Evolutionary conservation across 2,113 vertebrate genomes (phyloP), one percentile per base, ranked within the genome.

Genomic region (Strix uralensis): DNA sequence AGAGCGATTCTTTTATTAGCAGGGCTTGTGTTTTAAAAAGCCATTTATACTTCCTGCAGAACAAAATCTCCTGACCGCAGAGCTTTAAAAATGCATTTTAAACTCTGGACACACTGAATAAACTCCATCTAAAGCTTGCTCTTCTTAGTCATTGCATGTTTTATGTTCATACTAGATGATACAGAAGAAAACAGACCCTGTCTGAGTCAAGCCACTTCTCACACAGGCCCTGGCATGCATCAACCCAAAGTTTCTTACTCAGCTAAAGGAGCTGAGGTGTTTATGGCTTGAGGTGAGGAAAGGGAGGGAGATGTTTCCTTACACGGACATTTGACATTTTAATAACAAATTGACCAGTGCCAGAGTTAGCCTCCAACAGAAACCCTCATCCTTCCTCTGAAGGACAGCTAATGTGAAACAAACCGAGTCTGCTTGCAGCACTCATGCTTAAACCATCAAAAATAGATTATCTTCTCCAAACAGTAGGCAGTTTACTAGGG

Each of bases 401-500:
- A 5, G 42, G 5, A 23, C n/a, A 40, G 5, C 34, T 21, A 7
- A 4, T 0, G 2, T 3, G 40, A 15, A 49, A 10, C 16, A 16
- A 30, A 11, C 34, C 2, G 38, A 12, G 74, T 3, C 40, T 46
- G 59, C 32, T 6, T 10, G 49, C 22, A 29, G 62, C 30, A 3
- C 32, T 40, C 9, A 0, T 3, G 11, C 32, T n/a, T 27, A 14
- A 36, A 19, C 49, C 57, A n/a, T 5, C n/a, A n/a, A 7, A 29
- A 17, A 2, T 1, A 21, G 52, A 16, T 21, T 7, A 16, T 77
- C n/a, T 4, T 42, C 80, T 36, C 63, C 72, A 36, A 17, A 8
- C 16, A 20, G 47, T 0, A 13, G 47, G 5, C 5, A 0, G 13
- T 30, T 44, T 19, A 13, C 47, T 8, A 16, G 36, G 2, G 27